Evolutionary conservation across 2,113 vertebrate species (phyloP), one percentile per base, ranked within the genome.

Genomic region (Callaeas wilsoni): DNA sequence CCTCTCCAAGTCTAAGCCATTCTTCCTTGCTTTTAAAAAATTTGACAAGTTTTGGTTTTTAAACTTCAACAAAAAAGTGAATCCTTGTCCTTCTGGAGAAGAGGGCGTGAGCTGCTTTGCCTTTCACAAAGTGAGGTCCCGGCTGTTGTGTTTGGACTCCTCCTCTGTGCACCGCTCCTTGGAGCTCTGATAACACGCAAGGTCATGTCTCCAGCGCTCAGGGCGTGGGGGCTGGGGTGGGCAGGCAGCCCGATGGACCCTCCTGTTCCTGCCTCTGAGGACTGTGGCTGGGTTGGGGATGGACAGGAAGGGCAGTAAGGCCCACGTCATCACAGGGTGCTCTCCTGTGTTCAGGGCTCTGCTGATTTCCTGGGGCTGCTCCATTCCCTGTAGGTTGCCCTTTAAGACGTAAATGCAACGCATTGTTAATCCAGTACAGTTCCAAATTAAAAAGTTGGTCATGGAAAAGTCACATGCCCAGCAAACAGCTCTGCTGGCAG

Each of bases 291-390:
- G 18, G 1, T 0, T 41, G 44, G 18, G 26, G 23, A 21, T n/a
- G n/a, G 73, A 14, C 65, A 60, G 50, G 3, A 7, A 27, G 44
- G 26, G 17, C 62, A 33, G 0, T 13, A 14, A 42, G 39, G 39
- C 14, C 20, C 3, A 1, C 3, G 3, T 11, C 3, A 1, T 39
- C 67, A 52, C 20, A 1, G 4, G 32, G 4, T 25, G 35, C 71
- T 83, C n/a, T 53, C 1, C 3, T 16, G 14, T 44, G 29, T 71
- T 57, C 44, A 29, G n/a, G 49, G 32, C 63, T 73, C 6, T 46
- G 20, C 39, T 44, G 27, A 4, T 52, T 59, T 63, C 46, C 59
- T 55, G n/a, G 33, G 11, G 4, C 70, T 52, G 33, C 37, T 29
- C 32, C 1, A 0, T 71, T 78, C 57, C 12, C 23, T 23, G 20